A percentile compares a stretch with the other conserved stretches of the same genome.
Conservation (phyloP, 2,113 vertebrate genomes). For the Pipra filicauda region DNA sequence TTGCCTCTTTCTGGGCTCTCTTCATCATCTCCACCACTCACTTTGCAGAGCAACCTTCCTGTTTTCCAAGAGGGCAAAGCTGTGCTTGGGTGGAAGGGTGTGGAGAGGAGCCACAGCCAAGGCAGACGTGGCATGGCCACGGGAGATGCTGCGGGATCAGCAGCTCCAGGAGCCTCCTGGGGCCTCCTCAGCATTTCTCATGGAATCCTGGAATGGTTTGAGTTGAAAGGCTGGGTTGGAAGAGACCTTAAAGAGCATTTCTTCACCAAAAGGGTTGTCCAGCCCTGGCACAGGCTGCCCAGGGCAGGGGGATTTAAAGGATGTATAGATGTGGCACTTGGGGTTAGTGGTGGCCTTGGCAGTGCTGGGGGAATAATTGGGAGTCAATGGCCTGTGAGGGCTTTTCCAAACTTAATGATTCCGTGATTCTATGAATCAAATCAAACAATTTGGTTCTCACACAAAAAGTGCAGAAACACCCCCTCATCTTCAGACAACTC, state of each 20-base stretch:
- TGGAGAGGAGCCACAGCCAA: background rate
- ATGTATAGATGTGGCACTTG: background rate
- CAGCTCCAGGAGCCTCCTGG: accelerated
- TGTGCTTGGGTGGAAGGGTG: background rate
- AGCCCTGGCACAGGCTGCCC: background rate
- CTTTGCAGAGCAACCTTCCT: accelerated
- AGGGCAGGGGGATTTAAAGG: background rate
- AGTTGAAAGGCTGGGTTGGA: background rate
- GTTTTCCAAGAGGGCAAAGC: background rate
- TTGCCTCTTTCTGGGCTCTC: background rate
- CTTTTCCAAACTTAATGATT: background rate
- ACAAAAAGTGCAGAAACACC: accelerated
- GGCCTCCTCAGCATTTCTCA: background rate
- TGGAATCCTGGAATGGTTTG: background rate
- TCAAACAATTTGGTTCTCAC: accelerated
- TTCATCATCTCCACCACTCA: background rate
- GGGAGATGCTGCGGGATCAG: background rate
- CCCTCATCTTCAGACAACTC: accelerated
- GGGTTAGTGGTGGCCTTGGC: background rate
- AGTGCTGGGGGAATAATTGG: background rate
- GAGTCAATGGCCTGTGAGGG: background rate
- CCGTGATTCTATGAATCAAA: accelerated
- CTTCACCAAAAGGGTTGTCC: too few relatives aligned
- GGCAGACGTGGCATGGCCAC: accelerated
- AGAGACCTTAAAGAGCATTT: background rate